Percentiles rank a stretch among this genome's conserved stretches.
Evolutionary conservation across 2,113 vertebrate genomes (phyloP).

Genomic region (Archilochus colubris): DNA sequence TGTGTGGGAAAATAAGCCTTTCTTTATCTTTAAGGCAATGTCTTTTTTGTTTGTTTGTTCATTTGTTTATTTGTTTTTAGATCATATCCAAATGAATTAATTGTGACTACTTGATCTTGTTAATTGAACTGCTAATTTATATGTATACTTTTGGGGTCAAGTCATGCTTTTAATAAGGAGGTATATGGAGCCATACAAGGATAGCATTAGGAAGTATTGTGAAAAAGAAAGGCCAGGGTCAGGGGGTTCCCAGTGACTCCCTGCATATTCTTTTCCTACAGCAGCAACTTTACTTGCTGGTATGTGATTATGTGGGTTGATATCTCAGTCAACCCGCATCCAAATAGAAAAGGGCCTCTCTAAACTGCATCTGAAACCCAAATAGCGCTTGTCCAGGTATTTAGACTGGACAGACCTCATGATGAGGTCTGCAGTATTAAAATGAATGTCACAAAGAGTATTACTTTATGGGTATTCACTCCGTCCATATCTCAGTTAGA

Average conservation of each 20-base stretch:
- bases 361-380: background rate
- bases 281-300: background rate
- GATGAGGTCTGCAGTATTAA: background rate
- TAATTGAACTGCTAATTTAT: constrained; percentile 60
- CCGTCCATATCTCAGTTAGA: background rate
- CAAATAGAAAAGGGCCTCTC: background rate
- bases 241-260: background rate
- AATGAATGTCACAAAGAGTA: background rate
- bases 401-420: background rate
- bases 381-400: background rate
- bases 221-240: background rate
- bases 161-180: background rate
- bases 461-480: background rate
- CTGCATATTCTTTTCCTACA: background rate
- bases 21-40: background rate
- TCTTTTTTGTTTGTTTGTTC: background rate
- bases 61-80: constrained; percentile 7
- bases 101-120: constrained; percentile 42
- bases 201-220: background rate
- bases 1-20: background rate
- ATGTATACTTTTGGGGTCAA: background rate
- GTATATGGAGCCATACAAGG: background rate
- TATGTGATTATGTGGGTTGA: background rate
- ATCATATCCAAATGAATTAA: constrained; percentile 31
- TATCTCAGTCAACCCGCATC: background rate